These are phyloP conservation scores for Acanthurus lineatus DNA, from an alignment of 2,797 vertebrate species.

Conservation along the genomic window DNA sequence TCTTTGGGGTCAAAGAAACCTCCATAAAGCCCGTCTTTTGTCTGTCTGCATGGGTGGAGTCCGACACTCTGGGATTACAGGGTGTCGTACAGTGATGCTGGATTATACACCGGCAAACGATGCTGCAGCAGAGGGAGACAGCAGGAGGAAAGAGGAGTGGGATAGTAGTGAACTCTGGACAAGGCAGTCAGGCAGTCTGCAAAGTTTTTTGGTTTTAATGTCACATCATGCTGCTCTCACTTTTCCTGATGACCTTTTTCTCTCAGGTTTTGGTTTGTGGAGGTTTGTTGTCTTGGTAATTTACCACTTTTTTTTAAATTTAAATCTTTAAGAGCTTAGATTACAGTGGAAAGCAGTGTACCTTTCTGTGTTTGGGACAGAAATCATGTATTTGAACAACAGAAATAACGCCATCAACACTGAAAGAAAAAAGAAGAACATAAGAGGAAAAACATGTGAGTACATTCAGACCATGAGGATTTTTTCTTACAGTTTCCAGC, in stretches of 20 bases:
- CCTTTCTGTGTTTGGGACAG: too few relatives aligned
- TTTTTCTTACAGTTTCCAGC: neutral
- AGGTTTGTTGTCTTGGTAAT: constrained; percentile 1
- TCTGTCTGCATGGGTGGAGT: constrained; percentile 72
- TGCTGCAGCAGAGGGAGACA: constrained; percentile 17
- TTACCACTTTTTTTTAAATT: neutral
- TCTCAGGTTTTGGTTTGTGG: constrained; percentile 9
- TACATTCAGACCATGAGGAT: neutral
- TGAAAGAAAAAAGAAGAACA: constrained; percentile 65
- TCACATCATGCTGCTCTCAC: constrained; percentile 7
- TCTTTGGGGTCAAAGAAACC: constrained; percentile 55
- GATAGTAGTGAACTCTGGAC: constrained; percentile 25
- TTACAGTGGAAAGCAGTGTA: constrained; percentile 1
- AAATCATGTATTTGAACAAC: constrained; percentile 73
- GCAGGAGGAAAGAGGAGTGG: constrained; percentile 23
- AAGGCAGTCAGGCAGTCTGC: neutral
- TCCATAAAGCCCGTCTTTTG: constrained; percentile 55
- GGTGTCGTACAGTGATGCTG: constrained; percentile 37
- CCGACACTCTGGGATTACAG: constrained; percentile 63
- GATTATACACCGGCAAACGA: constrained; percentile 59
- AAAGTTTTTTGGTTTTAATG: constrained; percentile 4
- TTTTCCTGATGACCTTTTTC: neutral
- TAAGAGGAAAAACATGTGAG: constrained; percentile 79
- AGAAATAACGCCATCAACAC: constrained; percentile 51
- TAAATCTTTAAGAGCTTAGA: constrained; percentile 17